phyloP scores from a whole-genome alignment of 2,888 invertebrate species.

The Scaptomyza caliginosa region DNA sequence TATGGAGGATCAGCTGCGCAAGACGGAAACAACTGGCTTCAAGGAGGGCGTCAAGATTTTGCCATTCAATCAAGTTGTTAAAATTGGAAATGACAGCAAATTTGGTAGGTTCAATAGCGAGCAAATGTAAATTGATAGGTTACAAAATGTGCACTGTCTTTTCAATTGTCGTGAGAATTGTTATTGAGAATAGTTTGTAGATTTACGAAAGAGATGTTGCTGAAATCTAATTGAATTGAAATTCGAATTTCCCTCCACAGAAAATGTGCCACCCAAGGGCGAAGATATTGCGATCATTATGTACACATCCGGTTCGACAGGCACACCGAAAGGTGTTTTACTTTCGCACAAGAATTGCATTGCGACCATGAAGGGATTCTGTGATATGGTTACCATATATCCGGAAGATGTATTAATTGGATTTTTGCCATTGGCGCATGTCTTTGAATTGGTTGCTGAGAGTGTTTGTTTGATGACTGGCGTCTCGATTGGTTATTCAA shows the following conservation, averaged over 20 bases:
- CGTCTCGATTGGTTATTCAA: constrained; percentile 97
- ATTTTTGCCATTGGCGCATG: constrained; percentile 98
- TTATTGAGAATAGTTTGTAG: background rate
- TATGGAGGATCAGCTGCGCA: constrained; percentile 94
- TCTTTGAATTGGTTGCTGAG: constrained; percentile 97
- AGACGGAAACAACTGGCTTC: constrained; percentile 88
- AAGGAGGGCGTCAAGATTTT: constrained; percentile 90
- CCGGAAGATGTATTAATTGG: constrained; percentile 93
- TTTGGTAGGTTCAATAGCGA: constrained; percentile 81
- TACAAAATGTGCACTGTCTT: too few relatives aligned
- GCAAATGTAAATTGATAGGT: background rate
- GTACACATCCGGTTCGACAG: constrained; percentile 99
- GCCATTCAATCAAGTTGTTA: constrained; percentile 90
- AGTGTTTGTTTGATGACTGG: constrained; percentile 93
- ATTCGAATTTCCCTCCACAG: too few relatives aligned
- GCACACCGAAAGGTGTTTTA: constrained; percentile 95
- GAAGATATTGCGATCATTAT: constrained; percentile 97
- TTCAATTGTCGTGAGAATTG: background rate
- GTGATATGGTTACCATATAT: constrained; percentile 89
- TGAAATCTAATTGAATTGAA: too few relatives aligned
- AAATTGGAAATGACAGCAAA: constrained; percentile 85
- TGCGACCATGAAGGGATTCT: constrained; percentile 91
- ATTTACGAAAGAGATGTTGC: too few relatives aligned
- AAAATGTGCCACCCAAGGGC: constrained; percentile 87
- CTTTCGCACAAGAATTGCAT: constrained; percentile 93